Base-by-base conservation (phyloP, 2,797 vertebrate genomes). In the Hydrophis major region DNA sequence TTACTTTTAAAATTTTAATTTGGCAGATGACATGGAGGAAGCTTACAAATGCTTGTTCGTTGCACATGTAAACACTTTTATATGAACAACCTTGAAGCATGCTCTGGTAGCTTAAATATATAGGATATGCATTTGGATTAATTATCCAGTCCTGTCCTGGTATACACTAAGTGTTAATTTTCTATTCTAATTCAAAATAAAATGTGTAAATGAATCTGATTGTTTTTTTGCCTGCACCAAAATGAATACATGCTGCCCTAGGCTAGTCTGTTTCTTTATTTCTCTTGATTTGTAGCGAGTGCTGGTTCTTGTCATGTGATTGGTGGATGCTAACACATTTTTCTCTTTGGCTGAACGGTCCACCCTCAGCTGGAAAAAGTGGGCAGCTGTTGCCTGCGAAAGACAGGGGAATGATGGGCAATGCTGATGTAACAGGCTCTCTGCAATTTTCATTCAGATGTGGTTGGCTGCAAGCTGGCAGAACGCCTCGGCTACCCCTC, bases 391-490 rank as follows among this genome's bases (percentile, higher is more conserved):
- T 88, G 90, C 93, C 93, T n/a, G 28, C 56, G 53, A 93, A 91
- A 91, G 96, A 86, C 83, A 83, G 94, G 95, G 94, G 97, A 96
- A 98, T 96, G 97, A 95, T 96, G 96, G 96, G 95, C 94, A 94
- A 86, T 95, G 98, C 95, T 97, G 97, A 98, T 98, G 98, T 98
- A 97, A 98, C 96, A 32, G 90, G 94, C 95, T 97, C 83, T 94
- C 95, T 95, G 96, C 95, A 94, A 96, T 96, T 97, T 96, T 96
- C 97, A 96, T 98, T 96, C 96, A 96, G 92, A 95, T 96, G 95
- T 96, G 96, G 96, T 97, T 96, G 96, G 96, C 96, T 96, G 96
- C 18, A 93, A 95, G 96, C 93, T 95, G 95, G 95, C 97, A 94
- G 94, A 66, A 90, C 94, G 95, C 96, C 95, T 95, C 89, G 89